phyloP scores from a whole-genome alignment of 2,888 invertebrate species.

The Liposcelis brunnea region DNA sequence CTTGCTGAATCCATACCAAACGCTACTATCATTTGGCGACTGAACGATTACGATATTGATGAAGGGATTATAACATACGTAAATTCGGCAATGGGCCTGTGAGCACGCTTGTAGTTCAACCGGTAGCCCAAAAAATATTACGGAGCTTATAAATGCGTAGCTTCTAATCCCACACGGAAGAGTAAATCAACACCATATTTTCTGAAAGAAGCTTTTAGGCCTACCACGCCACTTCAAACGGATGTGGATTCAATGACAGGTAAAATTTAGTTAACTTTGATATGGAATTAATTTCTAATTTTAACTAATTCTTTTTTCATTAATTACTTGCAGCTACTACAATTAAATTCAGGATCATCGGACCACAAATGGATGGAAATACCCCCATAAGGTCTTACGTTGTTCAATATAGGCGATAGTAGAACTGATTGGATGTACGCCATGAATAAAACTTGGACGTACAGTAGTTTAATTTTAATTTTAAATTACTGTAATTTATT shows the following conservation, averaged over 20 bases:
- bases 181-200: slow-evolving; percentile 27
- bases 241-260: slow-evolving; percentile 47
- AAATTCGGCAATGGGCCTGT: slow-evolving; percentile 50
- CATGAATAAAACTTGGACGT: slow-evolving; percentile 58
- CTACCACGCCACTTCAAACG: slow-evolving; percentile 45
- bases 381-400: slow-evolving; percentile 55
- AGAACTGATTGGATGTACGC: slow-evolving; percentile 51
- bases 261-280: slow-evolving; percentile 13
- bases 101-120: slow-evolving; percentile 47
- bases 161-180: slow-evolving; percentile 59
- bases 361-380: slow-evolving; percentile 56
- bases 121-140: slow-evolving; percentile 47
- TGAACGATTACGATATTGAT: slow-evolving; percentile 25
- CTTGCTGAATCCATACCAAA: slow-evolving; percentile 77
- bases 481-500: not conserved
- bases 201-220: slow-evolving; percentile 55
- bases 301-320: slow-evolving; percentile 8
- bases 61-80: slow-evolving; percentile 34
- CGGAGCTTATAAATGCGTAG: slow-evolving; percentile 63
- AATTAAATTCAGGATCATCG: slow-evolving; percentile 58
- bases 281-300: not conserved
- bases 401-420: slow-evolving; percentile 54
- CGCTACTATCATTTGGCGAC: slow-evolving; percentile 77
- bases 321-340: slow-evolving; percentile 45
- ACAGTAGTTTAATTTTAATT: slow-evolving; percentile 26